Evolutionary conservation across 2,888 invertebrate genomes (phyloP).

Genomic region (Pycnomerus fuliginosus): DNA sequence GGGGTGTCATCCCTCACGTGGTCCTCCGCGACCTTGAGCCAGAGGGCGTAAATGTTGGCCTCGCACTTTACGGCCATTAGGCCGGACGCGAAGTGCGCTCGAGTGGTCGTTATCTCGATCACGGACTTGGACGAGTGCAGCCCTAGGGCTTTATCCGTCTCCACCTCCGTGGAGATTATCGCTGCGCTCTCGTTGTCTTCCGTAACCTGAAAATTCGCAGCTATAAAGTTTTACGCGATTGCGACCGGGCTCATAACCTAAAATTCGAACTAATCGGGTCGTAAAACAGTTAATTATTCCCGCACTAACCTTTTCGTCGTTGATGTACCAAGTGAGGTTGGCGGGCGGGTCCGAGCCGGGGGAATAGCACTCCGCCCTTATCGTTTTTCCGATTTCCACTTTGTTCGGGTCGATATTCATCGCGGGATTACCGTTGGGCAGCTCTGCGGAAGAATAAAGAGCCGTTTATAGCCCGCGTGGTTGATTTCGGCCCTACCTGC

Average conservation of each 20-base stretch:
- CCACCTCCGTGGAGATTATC: slow-evolving; percentile 33
- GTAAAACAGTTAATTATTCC: no score
- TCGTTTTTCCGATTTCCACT: slow-evolving; percentile 52
- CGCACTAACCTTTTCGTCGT: slow-evolving; percentile 49
- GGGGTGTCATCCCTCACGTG: slow-evolving; percentile 44
- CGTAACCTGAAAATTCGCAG: slow-evolving; percentile 39
- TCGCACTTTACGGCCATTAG: slow-evolving; percentile 45
- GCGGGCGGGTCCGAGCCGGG: slow-evolving; percentile 51
- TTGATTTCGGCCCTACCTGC: slow-evolving; percentile 42
- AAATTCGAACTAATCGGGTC: no score
- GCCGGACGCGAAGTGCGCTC: slow-evolving; percentile 39
- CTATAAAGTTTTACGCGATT: no score
- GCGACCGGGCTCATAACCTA: no score
- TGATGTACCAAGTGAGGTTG: slow-evolving; percentile 55
- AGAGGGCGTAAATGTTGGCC: slow-evolving; percentile 42
- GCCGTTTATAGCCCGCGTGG: no score
- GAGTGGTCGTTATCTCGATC: slow-evolving; percentile 42
- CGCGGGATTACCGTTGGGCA: slow-evolving; percentile 48
- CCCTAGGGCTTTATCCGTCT: slow-evolving; percentile 34
- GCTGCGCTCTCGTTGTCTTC: slow-evolving; percentile 37
- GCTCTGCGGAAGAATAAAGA: no score
- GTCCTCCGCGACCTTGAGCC: slow-evolving; percentile 40
- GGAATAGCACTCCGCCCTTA: slow-evolving; percentile 52
- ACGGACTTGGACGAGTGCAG: slow-evolving; percentile 42
- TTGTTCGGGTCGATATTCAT: slow-evolving; percentile 50